Percentiles rank a stretch among this genome's conserved stretches.
phyloP scores from a whole-genome alignment of 2,888 invertebrate genomes.

The Lithophane socia region DNA sequence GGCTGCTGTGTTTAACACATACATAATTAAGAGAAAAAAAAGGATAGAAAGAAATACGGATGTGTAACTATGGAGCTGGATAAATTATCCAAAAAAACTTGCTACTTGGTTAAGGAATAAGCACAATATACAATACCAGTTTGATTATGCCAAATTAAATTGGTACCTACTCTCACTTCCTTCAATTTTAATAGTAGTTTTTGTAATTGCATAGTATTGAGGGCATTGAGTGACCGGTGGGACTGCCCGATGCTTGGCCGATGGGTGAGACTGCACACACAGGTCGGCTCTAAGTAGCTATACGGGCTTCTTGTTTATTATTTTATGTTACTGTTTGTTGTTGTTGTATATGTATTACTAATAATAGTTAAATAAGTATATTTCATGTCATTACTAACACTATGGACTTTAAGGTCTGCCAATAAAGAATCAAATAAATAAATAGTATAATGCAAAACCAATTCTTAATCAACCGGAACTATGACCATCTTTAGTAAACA shows the following conservation, averaged over 20 bases:
- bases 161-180: neutral
- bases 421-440: too few relatives aligned
- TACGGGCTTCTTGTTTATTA: too few relatives aligned
- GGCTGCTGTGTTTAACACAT: conserved; percentile 5
- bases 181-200: neutral
- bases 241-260: too few relatives aligned
- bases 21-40: conserved; percentile 2
- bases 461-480: conserved; percentile 23
- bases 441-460: conserved; percentile 9
- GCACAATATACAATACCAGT: neutral
- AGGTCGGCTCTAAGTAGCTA: too few relatives aligned
- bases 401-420: too few relatives aligned
- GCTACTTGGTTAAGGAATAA: neutral
- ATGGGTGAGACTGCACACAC: too few relatives aligned
- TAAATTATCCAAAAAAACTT: neutral
- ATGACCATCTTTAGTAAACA: conserved; percentile 30
- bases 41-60: neutral
- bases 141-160: neutral
- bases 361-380: too few relatives aligned
- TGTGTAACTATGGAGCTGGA: neutral
- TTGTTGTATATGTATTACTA: too few relatives aligned
- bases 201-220: conserved; percentile 16
- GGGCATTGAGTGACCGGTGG: too few relatives aligned
- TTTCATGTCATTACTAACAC: too few relatives aligned
- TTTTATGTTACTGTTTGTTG: too few relatives aligned